Conservation (phyloP, 2,888 invertebrate species). For the Nomada hirtipes region DNA sequence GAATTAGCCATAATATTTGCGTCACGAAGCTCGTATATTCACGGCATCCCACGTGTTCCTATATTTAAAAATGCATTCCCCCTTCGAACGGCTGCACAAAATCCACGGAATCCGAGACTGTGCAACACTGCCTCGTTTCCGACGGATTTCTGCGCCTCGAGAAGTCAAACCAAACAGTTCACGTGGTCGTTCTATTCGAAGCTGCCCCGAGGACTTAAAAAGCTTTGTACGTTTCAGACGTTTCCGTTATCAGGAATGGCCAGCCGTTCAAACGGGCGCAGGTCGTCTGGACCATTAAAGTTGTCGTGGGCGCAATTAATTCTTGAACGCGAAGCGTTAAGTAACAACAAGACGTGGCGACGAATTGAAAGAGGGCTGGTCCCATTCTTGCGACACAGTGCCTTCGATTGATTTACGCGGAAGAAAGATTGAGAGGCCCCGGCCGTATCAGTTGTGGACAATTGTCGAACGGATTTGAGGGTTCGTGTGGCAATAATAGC, state of each 20-base stretch:
- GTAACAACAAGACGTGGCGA: not conserved
- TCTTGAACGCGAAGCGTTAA: constrained; percentile 17
- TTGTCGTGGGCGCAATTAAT: constrained; percentile 42
- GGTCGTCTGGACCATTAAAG: constrained; percentile 41
- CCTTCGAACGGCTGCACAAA: not conserved
- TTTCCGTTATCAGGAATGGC: constrained; percentile 54
- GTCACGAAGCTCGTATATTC: not conserved
- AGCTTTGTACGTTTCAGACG: constrained; percentile 51
- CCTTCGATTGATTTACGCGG: not conserved
- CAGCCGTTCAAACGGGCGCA: constrained; percentile 33
- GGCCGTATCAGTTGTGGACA: not conserved
- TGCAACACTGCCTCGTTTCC: constrained; percentile 21
- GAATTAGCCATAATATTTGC: too few species aligned
- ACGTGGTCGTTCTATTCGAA: constrained; percentile 37
- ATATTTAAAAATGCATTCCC: not conserved
- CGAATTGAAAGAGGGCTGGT: constrained; percentile 6
- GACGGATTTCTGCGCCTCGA: constrained; percentile 3
- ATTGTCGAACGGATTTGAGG: not conserved
- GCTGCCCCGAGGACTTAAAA: constrained; percentile 44
- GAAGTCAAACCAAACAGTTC: constrained; percentile 38
- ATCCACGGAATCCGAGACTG: not conserved
- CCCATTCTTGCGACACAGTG: too few species aligned
- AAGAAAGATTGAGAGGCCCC: not conserved
- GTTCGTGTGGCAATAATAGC: not conserved
- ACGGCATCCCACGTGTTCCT: not conserved